Conservation (phyloP, 2,797 vertebrate species). For the Hoplostethus atlanticus region DNA sequence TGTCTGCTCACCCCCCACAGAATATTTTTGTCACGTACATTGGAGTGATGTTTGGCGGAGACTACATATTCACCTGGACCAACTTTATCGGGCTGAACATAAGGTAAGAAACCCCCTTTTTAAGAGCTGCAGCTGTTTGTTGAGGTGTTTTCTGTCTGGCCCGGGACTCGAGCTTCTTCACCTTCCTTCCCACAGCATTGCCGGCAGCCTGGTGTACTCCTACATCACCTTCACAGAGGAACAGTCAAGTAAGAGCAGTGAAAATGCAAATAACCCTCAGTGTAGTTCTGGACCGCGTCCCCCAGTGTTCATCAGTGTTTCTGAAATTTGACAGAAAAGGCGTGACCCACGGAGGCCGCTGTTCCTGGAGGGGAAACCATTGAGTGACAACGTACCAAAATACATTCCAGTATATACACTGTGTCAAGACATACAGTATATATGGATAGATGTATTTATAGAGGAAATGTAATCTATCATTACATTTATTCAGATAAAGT, state of each 20-base stretch:
- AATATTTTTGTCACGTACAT: slow-evolving; percentile 98
- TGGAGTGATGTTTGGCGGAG: slow-evolving; percentile 97
- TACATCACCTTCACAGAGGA: slow-evolving; percentile 95
- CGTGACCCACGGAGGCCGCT: slow-evolving; percentile 17
- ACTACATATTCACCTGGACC: slow-evolving; percentile 98
- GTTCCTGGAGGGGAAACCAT: too few species aligned
- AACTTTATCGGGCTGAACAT: slow-evolving; percentile 98
- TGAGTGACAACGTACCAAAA: neutral
- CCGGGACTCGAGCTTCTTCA: neutral
- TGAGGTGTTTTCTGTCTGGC: neutral
- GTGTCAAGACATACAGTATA: neutral
- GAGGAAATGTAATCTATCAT: too few species aligned
- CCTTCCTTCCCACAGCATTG: slow-evolving; percentile 85
- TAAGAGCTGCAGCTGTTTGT: neutral
- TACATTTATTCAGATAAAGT: slow-evolving; percentile 5
- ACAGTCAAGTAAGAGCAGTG: slow-evolving; percentile 85
- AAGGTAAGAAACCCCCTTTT: slow-evolving; percentile 83
- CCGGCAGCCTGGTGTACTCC: slow-evolving; percentile 96
- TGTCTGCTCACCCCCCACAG: slow-evolving; percentile 74
- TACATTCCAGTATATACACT: neutral
- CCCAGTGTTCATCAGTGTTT: neutral
- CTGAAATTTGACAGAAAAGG: slow-evolving; percentile 63
- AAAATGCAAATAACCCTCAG: slow-evolving; percentile 14
- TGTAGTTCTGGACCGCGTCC: too few species aligned
- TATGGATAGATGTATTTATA: neutral